phyloP scores from a whole-genome alignment of 2,888 invertebrate genomes.

The Pseudanteris insignis region DNA sequence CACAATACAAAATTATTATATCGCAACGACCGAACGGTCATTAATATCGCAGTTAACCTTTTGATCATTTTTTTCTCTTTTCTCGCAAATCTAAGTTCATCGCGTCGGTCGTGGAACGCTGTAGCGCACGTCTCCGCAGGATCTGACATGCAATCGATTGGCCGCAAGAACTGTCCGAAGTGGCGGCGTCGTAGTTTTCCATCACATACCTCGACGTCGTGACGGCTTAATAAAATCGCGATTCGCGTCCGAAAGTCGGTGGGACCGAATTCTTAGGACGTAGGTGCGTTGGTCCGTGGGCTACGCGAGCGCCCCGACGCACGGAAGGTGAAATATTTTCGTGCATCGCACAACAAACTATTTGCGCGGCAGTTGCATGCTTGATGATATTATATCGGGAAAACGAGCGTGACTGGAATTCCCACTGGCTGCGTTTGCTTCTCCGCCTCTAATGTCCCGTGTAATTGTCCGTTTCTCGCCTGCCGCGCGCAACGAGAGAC shows the following conservation, averaged over 20 bases:
- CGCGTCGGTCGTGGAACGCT: no score
- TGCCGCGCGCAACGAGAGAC: constrained; percentile 50
- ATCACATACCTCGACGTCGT: background rate
- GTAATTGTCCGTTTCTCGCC: constrained; percentile 54
- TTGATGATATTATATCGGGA: constrained; percentile 54
- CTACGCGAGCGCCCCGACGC: constrained; percentile 13
- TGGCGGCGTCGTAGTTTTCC: no score
- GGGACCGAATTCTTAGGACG: background rate
- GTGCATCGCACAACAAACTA: constrained; percentile 32
- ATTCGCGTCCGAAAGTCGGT: background rate
- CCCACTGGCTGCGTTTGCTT: constrained; percentile 47
- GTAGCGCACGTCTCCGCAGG: no score
- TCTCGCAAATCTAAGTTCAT: no score
- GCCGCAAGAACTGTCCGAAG: no score
- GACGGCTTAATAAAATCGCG: background rate
- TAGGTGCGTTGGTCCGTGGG: background rate
- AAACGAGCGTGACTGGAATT: constrained; percentile 55
- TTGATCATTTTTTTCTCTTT: no score
- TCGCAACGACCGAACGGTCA: no score
- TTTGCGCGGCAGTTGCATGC: constrained; percentile 40
- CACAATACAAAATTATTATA: no score
- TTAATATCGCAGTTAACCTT: no score
- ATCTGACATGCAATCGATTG: no score
- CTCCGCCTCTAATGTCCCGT: constrained; percentile 50
- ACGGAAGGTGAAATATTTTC: constrained; percentile 31